A percentile compares a stretch with the other conserved stretches of the same genome.
These are phyloP conservation scores for Gryllus bimaculatus DNA, from an alignment of 1,140 invertebrate genomes.

Conservation along the genomic window DNA sequence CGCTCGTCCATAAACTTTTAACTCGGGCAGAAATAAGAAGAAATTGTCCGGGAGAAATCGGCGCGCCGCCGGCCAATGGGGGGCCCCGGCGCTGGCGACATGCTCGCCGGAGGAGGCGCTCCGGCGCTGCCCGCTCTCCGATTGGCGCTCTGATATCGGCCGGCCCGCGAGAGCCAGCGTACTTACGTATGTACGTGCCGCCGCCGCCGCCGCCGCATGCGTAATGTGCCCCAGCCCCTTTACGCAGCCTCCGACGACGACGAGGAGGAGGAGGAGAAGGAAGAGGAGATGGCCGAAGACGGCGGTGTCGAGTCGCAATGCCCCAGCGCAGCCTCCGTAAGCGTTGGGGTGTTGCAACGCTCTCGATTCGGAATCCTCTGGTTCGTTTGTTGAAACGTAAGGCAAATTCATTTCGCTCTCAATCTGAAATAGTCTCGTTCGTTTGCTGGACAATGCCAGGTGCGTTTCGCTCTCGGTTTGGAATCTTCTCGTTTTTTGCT, in stretches of 20 bases:
- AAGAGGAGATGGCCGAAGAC: too few species aligned
- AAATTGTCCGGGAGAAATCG: not conserved
- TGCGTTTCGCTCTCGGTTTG: too few species aligned
- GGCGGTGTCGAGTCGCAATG: too few species aligned
- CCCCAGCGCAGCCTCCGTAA: too few species aligned
- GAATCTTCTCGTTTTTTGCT: too few species aligned
- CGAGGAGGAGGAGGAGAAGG: too few species aligned
- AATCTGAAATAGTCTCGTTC: too few species aligned
- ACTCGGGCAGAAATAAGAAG: not conserved
- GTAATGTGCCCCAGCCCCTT: not conserved
- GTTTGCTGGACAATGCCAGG: too few species aligned
- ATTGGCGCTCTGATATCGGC: not conserved
- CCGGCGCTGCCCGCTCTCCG: not conserved
- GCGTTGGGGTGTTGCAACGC: too few species aligned
- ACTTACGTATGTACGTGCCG: not conserved
- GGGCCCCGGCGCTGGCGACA: not conserved
- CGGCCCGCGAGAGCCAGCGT: not conserved
- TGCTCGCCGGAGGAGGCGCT: not conserved
- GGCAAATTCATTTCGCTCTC: too few species aligned
- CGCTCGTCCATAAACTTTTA: not conserved
- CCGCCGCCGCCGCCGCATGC: not conserved
- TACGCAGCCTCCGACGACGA: not conserved
- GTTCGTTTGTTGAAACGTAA: too few species aligned
- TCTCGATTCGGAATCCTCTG: too few species aligned
- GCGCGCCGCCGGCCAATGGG: not conserved